phyloP scores from a whole-genome alignment of 1,140 invertebrate genomes.

The Cheumatopsyche charites region DNA sequence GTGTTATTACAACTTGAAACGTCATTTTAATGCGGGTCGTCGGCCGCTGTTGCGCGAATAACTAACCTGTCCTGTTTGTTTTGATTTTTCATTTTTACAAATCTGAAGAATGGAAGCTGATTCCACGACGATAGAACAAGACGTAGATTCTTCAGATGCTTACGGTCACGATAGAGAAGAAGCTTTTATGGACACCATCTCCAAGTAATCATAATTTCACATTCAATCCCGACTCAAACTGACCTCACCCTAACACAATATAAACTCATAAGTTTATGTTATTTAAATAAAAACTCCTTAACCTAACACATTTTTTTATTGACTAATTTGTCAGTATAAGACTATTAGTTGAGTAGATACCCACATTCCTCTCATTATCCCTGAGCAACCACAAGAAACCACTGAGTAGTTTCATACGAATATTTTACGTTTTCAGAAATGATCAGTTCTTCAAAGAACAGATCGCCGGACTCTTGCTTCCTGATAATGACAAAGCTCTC shows the following conservation, averaged over 20 bases:
- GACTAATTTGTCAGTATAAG: not conserved
- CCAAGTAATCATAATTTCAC: constrained; percentile 10
- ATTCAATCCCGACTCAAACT: not conserved
- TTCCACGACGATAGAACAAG: constrained; percentile 46
- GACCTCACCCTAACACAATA: not conserved
- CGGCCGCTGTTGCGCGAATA: too few species aligned
- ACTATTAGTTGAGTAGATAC: not conserved
- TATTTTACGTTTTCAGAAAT: constrained; percentile 29
- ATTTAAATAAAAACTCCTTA: not conserved
- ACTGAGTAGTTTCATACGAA: not conserved
- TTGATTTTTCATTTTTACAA: not conserved
- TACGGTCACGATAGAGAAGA: not conserved
- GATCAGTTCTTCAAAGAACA: constrained; percentile 36
- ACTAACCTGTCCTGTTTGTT: not conserved
- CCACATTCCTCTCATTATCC: not conserved
- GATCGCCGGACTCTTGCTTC: constrained; percentile 32
- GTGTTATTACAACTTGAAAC: not conserved
- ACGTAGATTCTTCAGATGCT: constrained; percentile 17
- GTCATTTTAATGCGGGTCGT: not conserved
- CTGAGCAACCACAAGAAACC: too few species aligned
- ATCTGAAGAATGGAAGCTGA: constrained; percentile 44
- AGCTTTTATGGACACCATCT: not conserved
- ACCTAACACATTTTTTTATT: not conserved
- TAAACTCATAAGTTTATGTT: not conserved
- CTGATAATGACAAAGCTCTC: constrained; percentile 36